Evolutionary conservation across 2,797 vertebrate species (phyloP), one percentile per base, ranked within the genome.

Genomic region (Scomberomorus guttatus): DNA sequence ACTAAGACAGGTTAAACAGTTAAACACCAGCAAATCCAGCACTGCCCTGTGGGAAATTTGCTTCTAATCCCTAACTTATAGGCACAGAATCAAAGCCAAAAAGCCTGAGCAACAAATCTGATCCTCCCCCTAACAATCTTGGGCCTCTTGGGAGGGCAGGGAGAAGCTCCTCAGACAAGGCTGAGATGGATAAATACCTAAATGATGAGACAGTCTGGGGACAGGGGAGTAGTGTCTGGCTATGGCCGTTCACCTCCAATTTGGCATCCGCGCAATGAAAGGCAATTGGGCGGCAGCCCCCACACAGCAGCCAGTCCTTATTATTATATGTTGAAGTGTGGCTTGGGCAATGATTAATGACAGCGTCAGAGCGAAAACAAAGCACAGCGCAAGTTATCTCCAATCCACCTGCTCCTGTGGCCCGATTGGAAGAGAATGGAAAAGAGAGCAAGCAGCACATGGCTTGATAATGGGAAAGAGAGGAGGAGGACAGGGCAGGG

Each of bases 11-110:
- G 97, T 99, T 99, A 99, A 99, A 98, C 97, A 98, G 97, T 97
- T 99, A 99, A 99, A 99, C 95, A 96, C 95, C 97, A 96, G 96
- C 96, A 99, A 99, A 99, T 98, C 98, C 98, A 96, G 95, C 96
- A 96, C 96, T 97, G 97, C 98, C 98, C 98, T 98, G 97, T 99
- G 98, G 98, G 98, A 99, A 99, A 99, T 99, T 98, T 98, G 97
- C 96, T 96, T 98, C 97, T 99, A 99, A 99, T 99, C 98, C 98
- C 81, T 93, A 98, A 99, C 96, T 99, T 99, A 98, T 98, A 98
- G 97, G 96, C 97, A 96, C 96, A 97, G 97, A 98, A 98, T 99
- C 97, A 98, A 98, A 99, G 97, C 97, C 97, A 97, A 98, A 98
- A 99, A 98, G 97, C 97, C 97, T 76, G 93, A 96, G 97, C 97